A percentile compares a stretch with the other conserved stretches of the same genome.
These are phyloP conservation scores for Otocyon megalotis DNA, from an alignment of 2,113 vertebrate species.

Conservation along the genomic window DNA sequence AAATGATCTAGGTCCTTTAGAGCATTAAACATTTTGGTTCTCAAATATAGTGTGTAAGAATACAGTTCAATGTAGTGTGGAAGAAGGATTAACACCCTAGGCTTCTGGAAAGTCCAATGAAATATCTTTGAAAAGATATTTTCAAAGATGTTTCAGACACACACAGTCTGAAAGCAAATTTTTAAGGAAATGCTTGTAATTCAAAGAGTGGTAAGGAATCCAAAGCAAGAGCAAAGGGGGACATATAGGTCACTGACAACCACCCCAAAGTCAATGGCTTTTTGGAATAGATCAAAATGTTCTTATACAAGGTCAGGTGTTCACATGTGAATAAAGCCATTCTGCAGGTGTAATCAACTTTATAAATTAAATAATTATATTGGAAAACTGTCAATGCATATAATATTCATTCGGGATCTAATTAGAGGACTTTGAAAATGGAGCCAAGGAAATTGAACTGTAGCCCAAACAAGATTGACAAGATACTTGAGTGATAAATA, in stretches of 20 bases:
- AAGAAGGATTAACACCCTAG: background rate
- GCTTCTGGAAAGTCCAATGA: background rate
- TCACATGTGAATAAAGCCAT: background rate
- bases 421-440: conserved; percentile 47
- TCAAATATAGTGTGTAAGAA: background rate
- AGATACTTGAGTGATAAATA: conserved; percentile 23
- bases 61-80: background rate
- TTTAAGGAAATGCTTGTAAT: conserved; percentile 5
- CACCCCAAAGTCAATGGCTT: background rate
- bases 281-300: background rate
- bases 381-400: conserved; percentile 33
- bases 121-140: background rate
- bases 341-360: background rate
- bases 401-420: conserved; percentile 19
- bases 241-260: background rate
- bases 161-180: background rate
- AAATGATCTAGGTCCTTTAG: background rate
- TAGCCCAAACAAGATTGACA: background rate
- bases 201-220: background rate
- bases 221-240: background rate
- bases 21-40: conserved; percentile 41
- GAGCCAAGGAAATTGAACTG: conserved; percentile 45
- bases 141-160: no score
- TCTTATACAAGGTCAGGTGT: background rate
- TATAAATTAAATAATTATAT: conserved; percentile 11